Percentiles rank a stretch among this genome's conserved stretches.
Evolutionary conservation across 1,140 invertebrate species (phyloP).

Genomic region (Nylanderia fulva): DNA sequence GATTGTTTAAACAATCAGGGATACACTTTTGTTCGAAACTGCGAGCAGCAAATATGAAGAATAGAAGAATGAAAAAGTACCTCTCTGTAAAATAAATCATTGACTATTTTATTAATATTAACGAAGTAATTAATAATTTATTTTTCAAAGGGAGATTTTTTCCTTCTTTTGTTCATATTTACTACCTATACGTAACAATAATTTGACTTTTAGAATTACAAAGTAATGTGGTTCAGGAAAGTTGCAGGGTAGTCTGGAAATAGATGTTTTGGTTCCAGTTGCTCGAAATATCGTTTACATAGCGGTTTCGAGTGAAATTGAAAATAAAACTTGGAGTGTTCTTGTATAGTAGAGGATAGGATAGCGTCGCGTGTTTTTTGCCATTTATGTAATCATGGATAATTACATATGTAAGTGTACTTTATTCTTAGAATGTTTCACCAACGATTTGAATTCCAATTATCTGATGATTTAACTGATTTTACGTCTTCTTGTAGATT

Average conservation of each 20-base stretch:
- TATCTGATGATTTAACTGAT: background rate
- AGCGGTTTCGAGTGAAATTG: background rate
- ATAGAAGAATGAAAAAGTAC: background rate
- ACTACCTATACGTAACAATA: background rate
- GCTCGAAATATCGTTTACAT: background rate
- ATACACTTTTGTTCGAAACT: conserved; percentile 14
- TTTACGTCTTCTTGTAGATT: conserved; percentile 6
- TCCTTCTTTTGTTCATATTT: no score
- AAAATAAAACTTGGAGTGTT: conserved; percentile 30
- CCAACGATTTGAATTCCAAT: conserved; percentile 9
- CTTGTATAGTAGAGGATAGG: conserved; percentile 45
- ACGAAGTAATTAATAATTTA: no score
- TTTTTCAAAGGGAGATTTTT: no score
- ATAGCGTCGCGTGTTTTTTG: background rate
- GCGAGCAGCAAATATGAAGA: background rate
- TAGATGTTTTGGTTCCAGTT: conserved; percentile 29
- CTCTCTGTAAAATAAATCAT: conserved; percentile 44
- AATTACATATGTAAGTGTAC: conserved; percentile 17
- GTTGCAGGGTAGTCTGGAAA: background rate
- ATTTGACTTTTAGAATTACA: conserved; percentile 10
- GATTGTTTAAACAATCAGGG: background rate
- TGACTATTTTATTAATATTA: background rate
- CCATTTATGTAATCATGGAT: conserved; percentile 35
- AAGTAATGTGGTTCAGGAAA: background rate
- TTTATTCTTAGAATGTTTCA: conserved; percentile 31